These are phyloP conservation scores for Lacerta viridis DNA, from an alignment of 2,797 vertebrate genomes.

Conservation along the genomic window DNA sequence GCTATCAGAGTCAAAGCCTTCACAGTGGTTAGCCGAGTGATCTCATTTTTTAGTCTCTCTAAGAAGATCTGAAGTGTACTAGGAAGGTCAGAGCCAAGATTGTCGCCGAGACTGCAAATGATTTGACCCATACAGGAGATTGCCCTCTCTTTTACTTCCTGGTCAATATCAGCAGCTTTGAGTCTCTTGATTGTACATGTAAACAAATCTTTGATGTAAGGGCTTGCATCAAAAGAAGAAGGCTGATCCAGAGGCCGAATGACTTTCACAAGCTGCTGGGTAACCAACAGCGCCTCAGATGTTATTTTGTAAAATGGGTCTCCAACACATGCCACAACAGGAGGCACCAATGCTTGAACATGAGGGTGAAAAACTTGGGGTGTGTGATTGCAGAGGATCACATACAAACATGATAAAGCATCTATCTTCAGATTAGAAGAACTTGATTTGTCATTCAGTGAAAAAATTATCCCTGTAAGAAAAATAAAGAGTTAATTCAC, in stretches of 20 bases:
- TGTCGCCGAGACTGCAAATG: slow-evolving; percentile 96
- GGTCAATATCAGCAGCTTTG: slow-evolving; percentile 98
- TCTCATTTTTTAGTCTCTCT: slow-evolving; percentile 98
- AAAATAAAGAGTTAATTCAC: slow-evolving; percentile 53
- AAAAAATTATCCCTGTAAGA: slow-evolving; percentile 96
- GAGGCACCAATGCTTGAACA: slow-evolving; percentile 95
- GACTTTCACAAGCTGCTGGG: slow-evolving; percentile 97
- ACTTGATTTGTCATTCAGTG: slow-evolving; percentile 98
- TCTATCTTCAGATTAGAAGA: slow-evolving; percentile 99
- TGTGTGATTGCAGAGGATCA: slow-evolving; percentile 96
- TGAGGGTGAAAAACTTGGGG: slow-evolving; percentile 98
- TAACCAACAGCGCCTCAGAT: slow-evolving; percentile 97
- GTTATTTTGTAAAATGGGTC: slow-evolving; percentile 99
- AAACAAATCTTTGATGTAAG: slow-evolving; percentile 96
- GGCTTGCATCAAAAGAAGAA: slow-evolving; percentile 93
- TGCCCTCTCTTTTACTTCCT: slow-evolving; percentile 98
- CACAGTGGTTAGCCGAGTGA: slow-evolving; percentile 96
- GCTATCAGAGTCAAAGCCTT: slow-evolving; percentile 97
- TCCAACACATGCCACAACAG: slow-evolving; percentile 97
- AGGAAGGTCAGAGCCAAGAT: slow-evolving; percentile 91
- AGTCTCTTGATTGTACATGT: slow-evolving; percentile 96
- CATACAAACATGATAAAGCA: slow-evolving; percentile 94
- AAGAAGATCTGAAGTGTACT: slow-evolving; percentile 97
- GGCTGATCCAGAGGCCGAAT: slow-evolving; percentile 95
- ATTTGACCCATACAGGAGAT: slow-evolving; percentile 99